Percentiles rank a stretch among this genome's conserved stretches.
Evolutionary conservation across 2,113 vertebrate species (phyloP).

Genomic region (Heptranchias perlo): DNA sequence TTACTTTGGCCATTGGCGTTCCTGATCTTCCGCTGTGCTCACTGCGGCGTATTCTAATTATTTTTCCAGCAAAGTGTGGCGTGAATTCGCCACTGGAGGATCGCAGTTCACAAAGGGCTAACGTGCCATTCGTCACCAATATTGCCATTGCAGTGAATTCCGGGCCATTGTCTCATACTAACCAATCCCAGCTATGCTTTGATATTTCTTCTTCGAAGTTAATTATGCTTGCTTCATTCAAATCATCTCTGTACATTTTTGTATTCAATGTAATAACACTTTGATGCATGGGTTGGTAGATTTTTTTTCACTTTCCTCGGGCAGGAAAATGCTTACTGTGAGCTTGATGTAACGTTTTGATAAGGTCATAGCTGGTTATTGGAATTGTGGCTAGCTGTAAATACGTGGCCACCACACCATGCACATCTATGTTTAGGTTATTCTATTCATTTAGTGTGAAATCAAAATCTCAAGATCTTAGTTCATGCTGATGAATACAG

Average conservation of each 20-base stretch:
- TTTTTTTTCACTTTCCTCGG: not conserved
- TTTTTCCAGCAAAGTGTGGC: not conserved
- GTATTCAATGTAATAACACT: not conserved
- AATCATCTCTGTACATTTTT: constrained; percentile 1
- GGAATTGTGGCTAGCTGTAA: constrained; percentile 18
- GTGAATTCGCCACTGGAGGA: not conserved
- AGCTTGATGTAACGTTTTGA: not conserved
- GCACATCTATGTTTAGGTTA: not conserved
- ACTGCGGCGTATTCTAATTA: not conserved
- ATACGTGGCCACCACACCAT: not conserved
- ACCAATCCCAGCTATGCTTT: not conserved
- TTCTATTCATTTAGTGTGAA: not conserved
- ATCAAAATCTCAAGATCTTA: not conserved
- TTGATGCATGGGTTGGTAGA: not conserved
- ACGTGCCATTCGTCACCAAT: not conserved
- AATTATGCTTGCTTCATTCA: constrained; percentile 19
- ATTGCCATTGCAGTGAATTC: not conserved
- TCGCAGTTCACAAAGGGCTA: not conserved
- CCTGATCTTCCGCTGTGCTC: not conserved
- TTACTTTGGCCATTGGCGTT: not conserved
- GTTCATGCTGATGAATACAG: not conserved
- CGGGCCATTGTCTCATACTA: not conserved
- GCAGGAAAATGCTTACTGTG: not conserved
- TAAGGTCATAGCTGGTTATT: constrained; percentile 6
- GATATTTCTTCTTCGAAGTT: not conserved